Conservation (phyloP, 2,888 invertebrate species). For the Microdon myrmicae region DNA sequence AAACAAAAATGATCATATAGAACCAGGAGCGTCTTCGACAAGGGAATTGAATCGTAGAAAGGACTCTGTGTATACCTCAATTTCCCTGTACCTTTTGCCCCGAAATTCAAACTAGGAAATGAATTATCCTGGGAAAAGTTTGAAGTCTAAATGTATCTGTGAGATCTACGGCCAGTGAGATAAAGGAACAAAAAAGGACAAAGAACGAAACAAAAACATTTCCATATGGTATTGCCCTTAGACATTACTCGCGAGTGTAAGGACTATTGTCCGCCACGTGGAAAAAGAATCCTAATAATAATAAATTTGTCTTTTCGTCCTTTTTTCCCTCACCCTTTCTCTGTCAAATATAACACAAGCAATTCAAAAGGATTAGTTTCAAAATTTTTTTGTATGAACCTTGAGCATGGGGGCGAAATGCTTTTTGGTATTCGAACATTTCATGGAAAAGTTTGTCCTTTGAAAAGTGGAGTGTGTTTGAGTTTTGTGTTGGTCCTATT, state of each 20-base stretch:
- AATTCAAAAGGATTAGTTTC: constrained; percentile 43
- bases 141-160: constrained; percentile 30
- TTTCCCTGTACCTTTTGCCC: too few species aligned
- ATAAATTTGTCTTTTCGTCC: constrained; percentile 43
- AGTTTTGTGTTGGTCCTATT: constrained; percentile 4
- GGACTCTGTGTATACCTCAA: neutral
- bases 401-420: constrained; percentile 35
- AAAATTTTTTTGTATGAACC: constrained; percentile 17
- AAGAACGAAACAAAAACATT: constrained; percentile 21
- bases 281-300: constrained; percentile 48
- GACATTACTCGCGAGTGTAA: constrained; percentile 49
- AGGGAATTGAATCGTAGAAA: constrained; percentile 17
- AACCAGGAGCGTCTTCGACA: constrained; percentile 32
- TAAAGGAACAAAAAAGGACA: neutral
- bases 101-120: constrained; percentile 33
- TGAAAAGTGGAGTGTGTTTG: constrained; percentile 29
- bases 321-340: too few species aligned
- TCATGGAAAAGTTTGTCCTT: constrained; percentile 49
- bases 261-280: constrained; percentile 42
- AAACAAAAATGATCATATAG: constrained; percentile 5
- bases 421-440: constrained; percentile 47
- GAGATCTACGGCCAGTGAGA: constrained; percentile 2
- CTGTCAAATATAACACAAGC: too few species aligned
- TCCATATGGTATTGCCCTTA: constrained; percentile 48
- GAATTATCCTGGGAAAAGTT: constrained; percentile 43